Conservation (phyloP, 2,113 vertebrate species). For the Sturnira hondurensis region DNA sequence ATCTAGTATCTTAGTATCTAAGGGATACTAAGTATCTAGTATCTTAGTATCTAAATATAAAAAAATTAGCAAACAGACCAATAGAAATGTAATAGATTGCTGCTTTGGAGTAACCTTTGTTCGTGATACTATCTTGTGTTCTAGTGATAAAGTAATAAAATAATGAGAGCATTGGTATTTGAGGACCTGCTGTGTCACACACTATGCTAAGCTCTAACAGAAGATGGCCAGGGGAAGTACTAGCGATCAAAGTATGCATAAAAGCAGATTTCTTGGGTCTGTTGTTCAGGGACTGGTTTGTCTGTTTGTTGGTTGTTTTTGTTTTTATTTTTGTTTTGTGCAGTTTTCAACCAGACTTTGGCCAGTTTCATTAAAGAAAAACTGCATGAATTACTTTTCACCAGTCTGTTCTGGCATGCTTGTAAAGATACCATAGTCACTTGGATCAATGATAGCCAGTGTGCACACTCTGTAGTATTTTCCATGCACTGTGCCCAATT, state of each 20-base stretch:
- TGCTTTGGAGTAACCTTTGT: conserved; percentile 27
- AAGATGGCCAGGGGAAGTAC: not conserved
- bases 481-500: too few species aligned
- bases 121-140: not conserved
- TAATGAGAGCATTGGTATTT: not conserved
- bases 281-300: not conserved
- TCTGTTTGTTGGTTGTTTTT: not conserved
- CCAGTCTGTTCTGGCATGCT: too few species aligned
- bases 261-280: not conserved
- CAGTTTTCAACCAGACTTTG: too few species aligned
- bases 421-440: too few species aligned
- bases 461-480: too few species aligned
- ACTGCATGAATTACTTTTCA: too few species aligned
- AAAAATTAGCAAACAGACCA: not conserved
- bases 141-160: conserved; percentile 27
- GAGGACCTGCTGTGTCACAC: not conserved
- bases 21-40: too few species aligned
- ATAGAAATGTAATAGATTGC: not conserved
- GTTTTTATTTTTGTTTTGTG: too few species aligned
- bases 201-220: not conserved
- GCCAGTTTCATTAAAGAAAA: too few species aligned
- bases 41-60: not conserved
- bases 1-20: not conserved
- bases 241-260: not conserved
- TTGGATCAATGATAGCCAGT: too few species aligned